Evolutionary conservation across 2,797 vertebrate species (phyloP), one percentile per base, ranked within the genome.

Genomic region (Xiphophorus birchmanni): DNA sequence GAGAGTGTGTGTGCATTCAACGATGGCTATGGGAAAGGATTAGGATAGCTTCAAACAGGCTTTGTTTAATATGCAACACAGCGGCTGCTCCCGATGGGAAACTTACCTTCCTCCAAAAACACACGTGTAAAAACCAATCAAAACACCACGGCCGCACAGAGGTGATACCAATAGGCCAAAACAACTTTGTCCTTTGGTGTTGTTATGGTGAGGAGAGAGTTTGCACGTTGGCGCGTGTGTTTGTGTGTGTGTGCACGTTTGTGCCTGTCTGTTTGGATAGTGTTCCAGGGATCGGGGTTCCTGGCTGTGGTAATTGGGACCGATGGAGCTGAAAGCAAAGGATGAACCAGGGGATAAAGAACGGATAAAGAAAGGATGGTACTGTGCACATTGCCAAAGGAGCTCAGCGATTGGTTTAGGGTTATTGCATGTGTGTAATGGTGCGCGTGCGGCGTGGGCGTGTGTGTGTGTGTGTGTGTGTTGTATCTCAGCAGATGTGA

Each of bases 61-160:
- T 94, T 96, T 95, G 91, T 96, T 95, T 95, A 95, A 95, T 94
- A 95, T 94, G 92, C 91, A 91, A 83, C 87, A 90, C 90, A 93
- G 84, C 79, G 81, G 89, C 93, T 90, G 93, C 89, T 90, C 89
- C 87, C 91, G 94, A 94, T 95, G 94, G 93, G 92, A 95, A 96
- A 93, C 88, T 80, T 80, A 90, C 88, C 84, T 77, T 89, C 84
- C 77, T 84, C 76, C 84, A 80, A 87, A 81, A 50, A 86, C 44
- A 84, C 76, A 80, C 71, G 83, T 44, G 86, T 78, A 80, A 79
- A 80, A 75, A 81, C 80, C 50, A 69, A 80, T 80, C 84, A 81
- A 80, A 80, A 85, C 60, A 82, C 79, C 40, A 69, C 48, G 75
- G 76, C 71, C 69, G 82, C 69, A 84, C 40, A 86, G 71, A 58